Conservation (phyloP, 2,113 vertebrate genomes). For the human (Homo sapiens) region GRCh38 chr17:21233501-21234000, state of each 20-base stretch:
- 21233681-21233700: background rate
- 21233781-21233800: background rate
- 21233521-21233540: background rate
- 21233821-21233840: background rate
- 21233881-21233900: background rate
- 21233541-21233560: background rate
- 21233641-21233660: background rate
- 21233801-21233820: background rate
- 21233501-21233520: background rate
- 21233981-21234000: accelerated
- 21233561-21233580: background rate
- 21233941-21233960: background rate
- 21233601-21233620: background rate
- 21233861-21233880: background rate
- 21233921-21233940: background rate
- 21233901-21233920: background rate
- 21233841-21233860: background rate
- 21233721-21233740: background rate
- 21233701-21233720: background rate
- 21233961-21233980: accelerated
- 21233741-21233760: background rate
- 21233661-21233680: background rate
- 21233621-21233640: background rate
- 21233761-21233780: background rate
- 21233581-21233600: background rate